These are phyloP conservation scores for Macrotrachela quadricornifera DNA, from an alignment of 1,140 invertebrate genomes.

Conservation along the genomic window DNA sequence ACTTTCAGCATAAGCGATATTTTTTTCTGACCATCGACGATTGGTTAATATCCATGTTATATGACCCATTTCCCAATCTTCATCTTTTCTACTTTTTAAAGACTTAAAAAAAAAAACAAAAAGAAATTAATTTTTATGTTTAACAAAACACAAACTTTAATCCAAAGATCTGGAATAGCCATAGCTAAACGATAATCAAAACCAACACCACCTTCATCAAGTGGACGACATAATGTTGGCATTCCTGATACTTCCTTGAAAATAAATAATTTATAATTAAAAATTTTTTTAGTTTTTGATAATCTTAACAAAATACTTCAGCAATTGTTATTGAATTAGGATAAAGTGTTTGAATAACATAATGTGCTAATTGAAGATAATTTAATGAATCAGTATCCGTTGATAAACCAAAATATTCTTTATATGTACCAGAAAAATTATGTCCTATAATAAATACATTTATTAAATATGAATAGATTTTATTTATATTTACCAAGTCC, in stretches of 20 bases:
- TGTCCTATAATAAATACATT: slow-evolving; percentile 29
- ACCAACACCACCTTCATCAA: slow-evolving; percentile 71
- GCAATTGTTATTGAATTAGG: slow-evolving; percentile 70
- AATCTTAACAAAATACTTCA: too few relatives aligned
- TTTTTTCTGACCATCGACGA: slow-evolving; percentile 75
- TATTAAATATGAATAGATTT: background rate
- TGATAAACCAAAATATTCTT: slow-evolving; percentile 88
- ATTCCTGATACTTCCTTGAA: slow-evolving; percentile 98
- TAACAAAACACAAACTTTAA: too few relatives aligned
- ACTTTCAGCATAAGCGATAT: slow-evolving; percentile 85
- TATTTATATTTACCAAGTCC: slow-evolving; percentile 41
- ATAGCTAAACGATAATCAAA: slow-evolving; percentile 94
- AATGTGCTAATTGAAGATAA: slow-evolving; percentile 81
- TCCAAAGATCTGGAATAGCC: slow-evolving; percentile 98
- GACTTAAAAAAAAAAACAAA: too few relatives aligned
- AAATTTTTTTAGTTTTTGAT: too few relatives aligned
- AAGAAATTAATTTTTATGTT: too few relatives aligned
- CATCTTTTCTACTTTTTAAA: slow-evolving; percentile 49
- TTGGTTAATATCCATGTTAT: slow-evolving; percentile 85
- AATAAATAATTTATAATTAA: too few relatives aligned
- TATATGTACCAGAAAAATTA: slow-evolving; percentile 77
- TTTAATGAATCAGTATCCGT: slow-evolving; percentile 83
- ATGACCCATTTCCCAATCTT: slow-evolving; percentile 78
- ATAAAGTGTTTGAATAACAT: slow-evolving; percentile 67
- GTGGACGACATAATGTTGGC: slow-evolving; percentile 78